A percentile compares a stretch with the other conserved stretches of the same genome.
phyloP scores from a whole-genome alignment of 1,140 invertebrate genomes.

The Zaprionus gabonicus region DNA sequence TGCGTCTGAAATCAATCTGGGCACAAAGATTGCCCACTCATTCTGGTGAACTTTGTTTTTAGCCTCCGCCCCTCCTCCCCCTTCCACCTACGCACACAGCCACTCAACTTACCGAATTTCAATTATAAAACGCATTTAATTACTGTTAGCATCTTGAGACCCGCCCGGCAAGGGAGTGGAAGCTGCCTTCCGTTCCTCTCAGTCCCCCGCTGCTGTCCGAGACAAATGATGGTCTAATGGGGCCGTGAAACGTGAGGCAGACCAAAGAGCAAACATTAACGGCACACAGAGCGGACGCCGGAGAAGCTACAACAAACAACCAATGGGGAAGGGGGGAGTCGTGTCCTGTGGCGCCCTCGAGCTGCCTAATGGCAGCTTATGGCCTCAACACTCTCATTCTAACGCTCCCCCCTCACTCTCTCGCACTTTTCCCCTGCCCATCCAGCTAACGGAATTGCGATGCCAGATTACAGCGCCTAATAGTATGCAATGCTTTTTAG shows the following conservation, averaged over 20 bases:
- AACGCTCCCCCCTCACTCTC: background rate
- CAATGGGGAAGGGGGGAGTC: background rate
- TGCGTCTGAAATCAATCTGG: conserved; percentile 24
- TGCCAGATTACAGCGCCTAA: conserved; percentile 71
- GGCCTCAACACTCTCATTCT: conserved; percentile 7
- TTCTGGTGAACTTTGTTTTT: background rate
- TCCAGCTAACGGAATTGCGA: conserved; percentile 44
- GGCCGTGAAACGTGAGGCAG: conserved; percentile 36
- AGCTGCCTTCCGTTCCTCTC: background rate
- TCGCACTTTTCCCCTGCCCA: background rate
- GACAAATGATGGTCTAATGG: conserved; percentile 76
- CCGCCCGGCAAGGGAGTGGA: background rate
- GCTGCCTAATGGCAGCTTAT: conserved; percentile 47
- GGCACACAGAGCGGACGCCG: conserved; percentile 4
- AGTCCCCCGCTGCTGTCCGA: conserved; percentile 10
- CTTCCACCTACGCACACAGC: background rate
- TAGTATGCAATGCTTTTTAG: conserved; percentile 69
- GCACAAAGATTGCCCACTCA: background rate
- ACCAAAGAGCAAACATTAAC: conserved; percentile 60
- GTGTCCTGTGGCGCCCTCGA: conserved; percentile 30
- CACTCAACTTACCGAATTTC: conserved; percentile 57
- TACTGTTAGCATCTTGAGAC: conserved; percentile 40
- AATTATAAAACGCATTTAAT: conserved; percentile 76
- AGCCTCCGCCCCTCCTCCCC: background rate
- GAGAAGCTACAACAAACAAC: conserved; percentile 30